These are phyloP conservation scores for Pachyuromys duprasi DNA, from an alignment of 2,797 vertebrate species.

Conservation along the genomic window DNA sequence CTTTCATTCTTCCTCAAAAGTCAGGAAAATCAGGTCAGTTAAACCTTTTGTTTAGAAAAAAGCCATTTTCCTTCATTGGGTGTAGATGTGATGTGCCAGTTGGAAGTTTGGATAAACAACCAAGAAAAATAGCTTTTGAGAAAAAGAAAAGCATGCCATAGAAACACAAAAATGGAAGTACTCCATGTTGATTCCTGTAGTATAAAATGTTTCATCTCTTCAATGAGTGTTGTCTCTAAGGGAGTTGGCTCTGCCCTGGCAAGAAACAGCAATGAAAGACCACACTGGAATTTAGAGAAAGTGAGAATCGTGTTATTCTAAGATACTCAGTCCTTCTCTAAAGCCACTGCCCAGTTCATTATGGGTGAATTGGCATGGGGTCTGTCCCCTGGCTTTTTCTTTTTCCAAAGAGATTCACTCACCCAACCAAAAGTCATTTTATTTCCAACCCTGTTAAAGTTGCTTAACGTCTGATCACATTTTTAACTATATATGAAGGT, in stretches of 20 bases:
- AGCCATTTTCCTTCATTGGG: neutral
- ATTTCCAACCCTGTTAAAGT: constrained; percentile 46
- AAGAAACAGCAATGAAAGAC: neutral
- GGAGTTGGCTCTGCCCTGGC: constrained; percentile 20
- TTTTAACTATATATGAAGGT: neutral
- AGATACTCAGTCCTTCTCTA: neutral
- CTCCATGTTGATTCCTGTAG: constrained; percentile 29
- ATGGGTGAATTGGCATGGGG: constrained; percentile 15
- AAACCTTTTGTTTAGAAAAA: neutral
- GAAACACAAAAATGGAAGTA: constrained; percentile 66
- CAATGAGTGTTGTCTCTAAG: constrained; percentile 17
- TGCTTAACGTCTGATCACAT: neutral
- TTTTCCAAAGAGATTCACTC: constrained; percentile 11
- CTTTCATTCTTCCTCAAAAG: neutral
- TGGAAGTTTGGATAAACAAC: constrained; percentile 52
- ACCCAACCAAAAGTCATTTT: constrained; percentile 32
- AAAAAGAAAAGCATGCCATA: neutral
- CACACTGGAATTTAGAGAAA: constrained; percentile 13
- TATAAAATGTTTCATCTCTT: constrained; percentile 61
- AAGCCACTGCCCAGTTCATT: constrained; percentile 48
- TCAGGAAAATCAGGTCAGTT: constrained; percentile 15
- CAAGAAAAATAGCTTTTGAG: constrained; percentile 45
- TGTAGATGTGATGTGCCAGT: neutral
- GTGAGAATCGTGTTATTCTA: constrained; percentile 35
- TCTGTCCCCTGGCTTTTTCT: constrained; percentile 17